These are phyloP conservation scores for Trachops cirrhosus DNA, from an alignment of 2,797 vertebrate genomes.

Conservation along the genomic window DNA sequence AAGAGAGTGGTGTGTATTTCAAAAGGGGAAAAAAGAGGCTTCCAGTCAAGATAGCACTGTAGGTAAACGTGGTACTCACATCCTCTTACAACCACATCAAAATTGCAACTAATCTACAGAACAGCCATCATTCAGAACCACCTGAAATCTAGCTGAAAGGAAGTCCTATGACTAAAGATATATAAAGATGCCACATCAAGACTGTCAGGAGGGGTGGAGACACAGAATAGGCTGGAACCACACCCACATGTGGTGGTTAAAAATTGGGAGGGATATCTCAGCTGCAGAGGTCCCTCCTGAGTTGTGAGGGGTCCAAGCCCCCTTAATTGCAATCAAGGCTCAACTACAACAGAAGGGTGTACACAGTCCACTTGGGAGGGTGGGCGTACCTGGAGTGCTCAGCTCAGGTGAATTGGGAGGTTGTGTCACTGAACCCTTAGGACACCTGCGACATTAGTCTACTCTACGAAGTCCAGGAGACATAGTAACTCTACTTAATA, in stretches of 20 bases:
- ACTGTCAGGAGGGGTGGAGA: background rate
- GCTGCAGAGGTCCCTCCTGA: background rate
- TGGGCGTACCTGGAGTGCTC: background rate
- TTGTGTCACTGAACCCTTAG: background rate
- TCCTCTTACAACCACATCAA: background rate
- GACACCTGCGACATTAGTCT: background rate
- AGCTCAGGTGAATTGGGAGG: background rate
- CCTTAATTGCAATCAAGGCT: background rate
- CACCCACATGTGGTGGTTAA: background rate
- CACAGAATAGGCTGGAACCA: background rate
- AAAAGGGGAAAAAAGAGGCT: background rate
- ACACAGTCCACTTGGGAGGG: background rate
- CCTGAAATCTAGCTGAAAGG: background rate
- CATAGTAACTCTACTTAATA: background rate
- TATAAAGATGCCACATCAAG: background rate
- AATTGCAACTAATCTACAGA: background rate
- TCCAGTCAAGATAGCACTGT: background rate
- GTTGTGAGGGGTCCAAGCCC: background rate
- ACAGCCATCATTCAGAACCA: background rate
- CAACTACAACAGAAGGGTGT: background rate
- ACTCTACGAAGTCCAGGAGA: background rate
- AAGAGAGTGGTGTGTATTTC: background rate
- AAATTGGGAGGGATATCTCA: background rate
- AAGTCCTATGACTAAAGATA: background rate
- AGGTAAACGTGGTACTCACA: background rate